These are phyloP conservation scores for Trissolcus brochymenae DNA, from an alignment of 2,888 invertebrate genomes.

Conservation along the genomic window DNA sequence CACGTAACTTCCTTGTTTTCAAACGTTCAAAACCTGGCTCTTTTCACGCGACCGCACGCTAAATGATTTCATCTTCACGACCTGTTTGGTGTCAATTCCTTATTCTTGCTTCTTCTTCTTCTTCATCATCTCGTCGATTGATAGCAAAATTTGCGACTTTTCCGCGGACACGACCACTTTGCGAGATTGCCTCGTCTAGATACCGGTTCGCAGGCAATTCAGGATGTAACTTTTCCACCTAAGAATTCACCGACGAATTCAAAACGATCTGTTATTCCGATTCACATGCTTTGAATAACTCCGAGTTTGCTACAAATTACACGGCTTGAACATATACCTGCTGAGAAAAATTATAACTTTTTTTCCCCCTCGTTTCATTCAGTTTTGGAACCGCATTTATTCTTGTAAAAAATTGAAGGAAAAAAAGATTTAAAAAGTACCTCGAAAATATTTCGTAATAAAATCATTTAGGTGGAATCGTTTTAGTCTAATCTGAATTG, in stretches of 20 bases:
- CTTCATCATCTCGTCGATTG: slow-evolving; percentile 18
- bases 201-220: slow-evolving; percentile 17
- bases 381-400: too few relatives aligned
- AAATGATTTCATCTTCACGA: slow-evolving; percentile 57
- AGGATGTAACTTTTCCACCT: slow-evolving; percentile 4
- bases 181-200: slow-evolving; percentile 15
- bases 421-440: too few relatives aligned
- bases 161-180: slow-evolving; percentile 38
- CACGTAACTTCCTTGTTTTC: slow-evolving; percentile 74
- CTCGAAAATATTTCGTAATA: too few relatives aligned
- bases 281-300: not conserved
- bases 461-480: too few relatives aligned
- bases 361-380: too few relatives aligned
- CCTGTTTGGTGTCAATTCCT: slow-evolving; percentile 47
- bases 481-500: too few relatives aligned
- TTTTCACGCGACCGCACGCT: slow-evolving; percentile 59
- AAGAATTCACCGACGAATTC: too few relatives aligned
- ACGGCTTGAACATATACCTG: not conserved
- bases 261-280: slow-evolving; percentile 1
- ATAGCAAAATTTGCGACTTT: slow-evolving; percentile 29
- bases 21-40: slow-evolving; percentile 53
- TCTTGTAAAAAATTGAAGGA: too few relatives aligned
- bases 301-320: slow-evolving; percentile 1
- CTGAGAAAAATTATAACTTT: too few relatives aligned
- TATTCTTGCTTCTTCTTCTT: slow-evolving; percentile 22